A percentile compares a stretch with the other conserved stretches of the same genome.
These are phyloP conservation scores for Scolopax bukidnonensis DNA, from an alignment of 2,797 vertebrate genomes.

Conservation along the genomic window DNA sequence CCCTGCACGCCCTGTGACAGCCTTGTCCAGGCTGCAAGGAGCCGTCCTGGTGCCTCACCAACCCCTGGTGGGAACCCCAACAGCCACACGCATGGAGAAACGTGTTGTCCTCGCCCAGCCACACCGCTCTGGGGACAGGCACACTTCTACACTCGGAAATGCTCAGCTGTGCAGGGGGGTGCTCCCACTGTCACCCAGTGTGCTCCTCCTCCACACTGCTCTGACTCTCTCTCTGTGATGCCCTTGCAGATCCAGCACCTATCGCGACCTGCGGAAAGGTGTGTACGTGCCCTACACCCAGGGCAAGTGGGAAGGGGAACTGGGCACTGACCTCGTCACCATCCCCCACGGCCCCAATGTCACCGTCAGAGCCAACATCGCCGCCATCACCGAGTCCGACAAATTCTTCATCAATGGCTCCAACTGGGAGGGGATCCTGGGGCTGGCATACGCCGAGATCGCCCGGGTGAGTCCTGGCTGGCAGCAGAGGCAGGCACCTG, in stretches of 20 bases:
- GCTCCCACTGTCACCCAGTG: rapidly evolving
- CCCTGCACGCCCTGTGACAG: not conserved
- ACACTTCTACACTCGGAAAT: no score
- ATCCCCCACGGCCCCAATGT: constrained; percentile 94
- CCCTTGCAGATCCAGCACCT: constrained; percentile 85
- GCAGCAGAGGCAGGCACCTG: no score
- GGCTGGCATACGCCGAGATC: constrained; percentile 94
- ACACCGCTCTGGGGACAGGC: rapidly evolving
- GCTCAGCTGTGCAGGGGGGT: rapidly evolving
- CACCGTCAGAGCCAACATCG: constrained; percentile 94
- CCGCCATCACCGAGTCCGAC: constrained; percentile 95
- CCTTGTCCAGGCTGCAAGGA: not conserved
- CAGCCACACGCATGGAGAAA: not conserved
- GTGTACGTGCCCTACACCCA: constrained; percentile 99
- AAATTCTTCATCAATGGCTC: constrained; percentile 99
- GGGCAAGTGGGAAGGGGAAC: constrained; percentile 97
- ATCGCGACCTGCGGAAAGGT: constrained; percentile 89
- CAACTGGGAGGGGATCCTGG: constrained; percentile 99
- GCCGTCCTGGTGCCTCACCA: not conserved
- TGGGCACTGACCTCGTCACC: constrained; percentile 94
- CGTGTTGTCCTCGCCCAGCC: not conserved
- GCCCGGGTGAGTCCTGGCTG: constrained; percentile 84
- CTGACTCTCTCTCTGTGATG: rapidly evolving
- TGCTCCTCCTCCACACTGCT: rapidly evolving
- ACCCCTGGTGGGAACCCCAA: not conserved